Evolutionary conservation across 1,140 invertebrate genomes (phyloP).

Genomic region (Lasaia peninsularis): DNA sequence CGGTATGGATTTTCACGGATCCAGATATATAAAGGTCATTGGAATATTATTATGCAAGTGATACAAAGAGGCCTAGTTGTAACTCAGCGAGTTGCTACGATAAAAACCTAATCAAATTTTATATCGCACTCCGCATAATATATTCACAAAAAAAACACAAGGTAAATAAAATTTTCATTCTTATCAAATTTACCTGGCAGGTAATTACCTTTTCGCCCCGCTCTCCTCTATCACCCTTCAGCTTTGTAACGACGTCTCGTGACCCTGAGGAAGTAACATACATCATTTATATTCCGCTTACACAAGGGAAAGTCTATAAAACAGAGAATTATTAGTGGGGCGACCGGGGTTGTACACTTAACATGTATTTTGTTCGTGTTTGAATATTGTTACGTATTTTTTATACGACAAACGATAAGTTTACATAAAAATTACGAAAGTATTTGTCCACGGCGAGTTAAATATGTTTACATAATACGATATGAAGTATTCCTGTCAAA

Average conservation of each 20-base stretch:
- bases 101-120: constrained; percentile 10
- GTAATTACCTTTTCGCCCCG: constrained; percentile 66
- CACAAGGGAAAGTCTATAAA: constrained; percentile 34
- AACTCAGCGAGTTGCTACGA: constrained; percentile 1
- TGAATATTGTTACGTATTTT: not conserved
- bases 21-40: not conserved
- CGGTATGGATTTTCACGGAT: not conserved
- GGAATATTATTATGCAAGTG: not conserved
- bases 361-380: not conserved
- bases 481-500: not conserved
- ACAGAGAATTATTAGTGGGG: constrained; percentile 29
- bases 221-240: constrained; percentile 55
- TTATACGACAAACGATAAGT: not conserved
- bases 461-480: not conserved
- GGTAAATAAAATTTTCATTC: constrained; percentile 14
- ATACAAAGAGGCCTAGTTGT: constrained; percentile 4
- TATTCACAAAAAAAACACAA: not conserved
- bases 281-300: constrained; percentile 45
- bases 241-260: constrained; percentile 35
- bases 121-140: constrained; percentile 1
- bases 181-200: constrained; percentile 22
- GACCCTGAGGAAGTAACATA: constrained; percentile 45
- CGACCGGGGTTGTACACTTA: constrained; percentile 7
- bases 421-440: not conserved
- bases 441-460: not conserved